phyloP scores from a whole-genome alignment of 2,113 vertebrate genomes.

The Ancistrus triradiatus region DNA sequence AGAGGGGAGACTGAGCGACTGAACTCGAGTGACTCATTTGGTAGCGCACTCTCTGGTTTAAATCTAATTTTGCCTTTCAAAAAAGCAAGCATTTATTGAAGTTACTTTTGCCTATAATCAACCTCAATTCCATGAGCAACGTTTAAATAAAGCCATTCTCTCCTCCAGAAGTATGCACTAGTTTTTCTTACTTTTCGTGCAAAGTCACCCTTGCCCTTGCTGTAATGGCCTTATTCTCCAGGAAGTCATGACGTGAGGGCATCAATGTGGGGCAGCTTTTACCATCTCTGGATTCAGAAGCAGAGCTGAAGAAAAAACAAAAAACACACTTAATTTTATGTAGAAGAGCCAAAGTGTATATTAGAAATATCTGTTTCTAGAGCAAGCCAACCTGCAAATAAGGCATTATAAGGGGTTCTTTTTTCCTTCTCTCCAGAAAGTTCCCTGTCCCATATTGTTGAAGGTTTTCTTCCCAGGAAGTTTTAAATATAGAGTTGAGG shows the following conservation, averaged over 20 bases:
- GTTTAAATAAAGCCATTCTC: too few species aligned
- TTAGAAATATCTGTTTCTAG: too few species aligned
- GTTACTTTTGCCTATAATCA: too few species aligned
- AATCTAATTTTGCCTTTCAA: too few species aligned
- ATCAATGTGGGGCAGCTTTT: constrained; percentile 86
- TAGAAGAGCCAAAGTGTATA: neutral
- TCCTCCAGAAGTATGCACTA: too few species aligned
- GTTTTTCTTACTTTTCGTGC: constrained; percentile 84
- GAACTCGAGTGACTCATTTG: too few species aligned
- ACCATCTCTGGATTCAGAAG: constrained; percentile 93
- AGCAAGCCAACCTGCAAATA: constrained; percentile 78
- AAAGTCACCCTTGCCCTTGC: constrained; percentile 96
- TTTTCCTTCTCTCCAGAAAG: constrained; percentile 95
- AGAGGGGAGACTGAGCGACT: too few species aligned
- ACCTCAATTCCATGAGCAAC: too few species aligned
- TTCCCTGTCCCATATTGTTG: constrained; percentile 99
- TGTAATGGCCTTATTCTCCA: constrained; percentile 98
- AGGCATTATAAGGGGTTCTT: constrained; percentile 94
- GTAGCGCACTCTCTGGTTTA: too few species aligned
- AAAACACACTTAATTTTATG: neutral
- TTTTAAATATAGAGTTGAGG: constrained; percentile 81
- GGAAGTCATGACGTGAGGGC: constrained; percentile 85
- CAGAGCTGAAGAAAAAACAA: constrained; percentile 68
- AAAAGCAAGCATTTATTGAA: too few species aligned
- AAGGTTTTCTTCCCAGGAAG: constrained; percentile 99